Conservation (phyloP, 2,888 invertebrate species). For the Troides aeacus region DNA sequence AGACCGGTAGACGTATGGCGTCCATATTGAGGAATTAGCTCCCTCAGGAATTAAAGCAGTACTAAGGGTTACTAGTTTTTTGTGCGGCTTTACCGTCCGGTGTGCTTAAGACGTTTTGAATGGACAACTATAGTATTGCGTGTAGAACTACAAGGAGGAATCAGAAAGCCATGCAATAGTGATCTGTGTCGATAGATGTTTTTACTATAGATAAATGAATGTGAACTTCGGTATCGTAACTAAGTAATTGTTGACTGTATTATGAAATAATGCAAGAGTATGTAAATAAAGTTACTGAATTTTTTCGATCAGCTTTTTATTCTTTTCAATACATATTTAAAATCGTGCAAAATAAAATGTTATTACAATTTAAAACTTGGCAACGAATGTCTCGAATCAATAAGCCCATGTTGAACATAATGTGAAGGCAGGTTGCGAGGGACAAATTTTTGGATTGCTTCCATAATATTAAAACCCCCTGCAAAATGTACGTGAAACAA, state of each 20-base stretch:
- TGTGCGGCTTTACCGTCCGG: slow-evolving; percentile 58
- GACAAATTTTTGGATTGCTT: slow-evolving; percentile 68
- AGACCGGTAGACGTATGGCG: slow-evolving; percentile 88
- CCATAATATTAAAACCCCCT: slow-evolving; percentile 52
- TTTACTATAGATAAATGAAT: slow-evolving; percentile 75
- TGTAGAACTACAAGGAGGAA: slow-evolving; percentile 39
- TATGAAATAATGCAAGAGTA: slow-evolving; percentile 75
- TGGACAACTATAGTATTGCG: slow-evolving; percentile 33
- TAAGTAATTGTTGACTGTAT: slow-evolving; percentile 77
- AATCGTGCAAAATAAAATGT: slow-evolving; percentile 20
- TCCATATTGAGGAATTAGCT: slow-evolving; percentile 78
- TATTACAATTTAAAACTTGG: slow-evolving; percentile 41
- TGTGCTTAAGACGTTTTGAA: slow-evolving; percentile 40
- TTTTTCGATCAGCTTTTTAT: slow-evolving; percentile 52
- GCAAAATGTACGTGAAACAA: slow-evolving; percentile 5
- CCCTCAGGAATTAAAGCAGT: slow-evolving; percentile 39
- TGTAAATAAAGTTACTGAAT: slow-evolving; percentile 79
- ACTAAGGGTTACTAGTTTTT: slow-evolving; percentile 30
- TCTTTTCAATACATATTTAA: slow-evolving; percentile 24
- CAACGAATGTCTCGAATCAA: slow-evolving; percentile 43
- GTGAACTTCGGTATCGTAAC: slow-evolving; percentile 72
- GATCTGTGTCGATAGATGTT: slow-evolving; percentile 68
- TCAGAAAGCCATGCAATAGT: slow-evolving; percentile 59
- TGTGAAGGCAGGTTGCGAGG: slow-evolving; percentile 43
- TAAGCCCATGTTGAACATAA: slow-evolving; percentile 44